Evolutionary conservation across 2,888 invertebrate species (phyloP).

Genomic region (Caenorhabditis auriculariae): DNA sequence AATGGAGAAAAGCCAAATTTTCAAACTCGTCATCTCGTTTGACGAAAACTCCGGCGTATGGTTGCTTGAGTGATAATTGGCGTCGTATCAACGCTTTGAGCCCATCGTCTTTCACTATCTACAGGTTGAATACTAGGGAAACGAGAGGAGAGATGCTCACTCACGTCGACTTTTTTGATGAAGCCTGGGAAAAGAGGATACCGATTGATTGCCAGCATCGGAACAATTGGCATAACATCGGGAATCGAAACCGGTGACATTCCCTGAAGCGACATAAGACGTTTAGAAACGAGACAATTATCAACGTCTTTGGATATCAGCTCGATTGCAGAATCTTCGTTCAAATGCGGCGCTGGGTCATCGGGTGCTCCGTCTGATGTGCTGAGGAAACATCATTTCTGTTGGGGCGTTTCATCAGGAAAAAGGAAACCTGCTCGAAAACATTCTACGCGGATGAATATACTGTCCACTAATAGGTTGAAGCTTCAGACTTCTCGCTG

Average conservation of each 20-base stretch:
- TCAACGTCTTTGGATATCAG: neutral
- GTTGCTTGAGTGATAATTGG: slow-evolving; percentile 91
- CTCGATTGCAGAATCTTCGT: neutral
- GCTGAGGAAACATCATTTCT: neutral
- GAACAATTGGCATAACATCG: slow-evolving; percentile 93
- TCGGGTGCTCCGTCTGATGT: neutral
- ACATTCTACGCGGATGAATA: slow-evolving; percentile 4
- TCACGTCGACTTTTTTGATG: slow-evolving; percentile 91
- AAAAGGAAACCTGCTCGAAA: slow-evolving; percentile 6
- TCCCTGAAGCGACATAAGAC: slow-evolving; percentile 4
- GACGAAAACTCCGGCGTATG: slow-evolving; percentile 94
- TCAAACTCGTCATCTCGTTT: slow-evolving; percentile 81
- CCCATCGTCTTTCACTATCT: slow-evolving; percentile 80
- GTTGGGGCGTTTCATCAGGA: neutral
- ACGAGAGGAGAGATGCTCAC: slow-evolving; percentile 12
- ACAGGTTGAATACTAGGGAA: no score
- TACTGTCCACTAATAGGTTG: neutral
- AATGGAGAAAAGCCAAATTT: slow-evolving; percentile 7
- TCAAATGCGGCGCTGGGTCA: neutral
- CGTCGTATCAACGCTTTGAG: slow-evolving; percentile 85
- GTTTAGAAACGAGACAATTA: neutral
- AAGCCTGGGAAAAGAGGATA: slow-evolving; percentile 97
- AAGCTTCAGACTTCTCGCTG: no score
- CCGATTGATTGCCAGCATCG: slow-evolving; percentile 87
- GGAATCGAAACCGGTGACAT: slow-evolving; percentile 77